Conservation (phyloP, 2,888 invertebrate genomes). For the Leistus spinibarbis region DNA sequence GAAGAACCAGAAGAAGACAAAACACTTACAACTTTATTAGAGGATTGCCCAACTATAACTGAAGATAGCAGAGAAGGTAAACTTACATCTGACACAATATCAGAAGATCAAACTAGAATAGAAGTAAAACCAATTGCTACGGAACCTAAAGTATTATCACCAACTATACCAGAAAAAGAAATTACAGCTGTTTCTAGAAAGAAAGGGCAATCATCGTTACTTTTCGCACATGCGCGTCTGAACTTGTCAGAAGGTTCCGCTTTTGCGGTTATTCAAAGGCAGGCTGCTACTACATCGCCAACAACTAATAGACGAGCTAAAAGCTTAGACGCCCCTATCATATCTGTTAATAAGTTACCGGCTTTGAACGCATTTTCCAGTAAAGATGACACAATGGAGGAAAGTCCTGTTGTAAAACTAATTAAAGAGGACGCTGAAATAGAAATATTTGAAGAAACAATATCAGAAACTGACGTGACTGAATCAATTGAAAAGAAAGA, state of each 20-base stretch:
- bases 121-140: constrained; percentile 45
- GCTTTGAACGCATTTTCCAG: constrained; percentile 86
- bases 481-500: constrained; percentile 57
- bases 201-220: constrained; percentile 75
- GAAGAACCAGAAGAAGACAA: constrained; percentile 49
- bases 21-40: constrained; percentile 54
- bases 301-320: constrained; percentile 78
- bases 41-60: constrained; percentile 54
- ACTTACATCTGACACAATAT: constrained; percentile 30
- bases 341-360: constrained; percentile 78
- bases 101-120: constrained; percentile 34
- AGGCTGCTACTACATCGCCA: constrained; percentile 78
- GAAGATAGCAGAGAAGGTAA: constrained; percentile 43
- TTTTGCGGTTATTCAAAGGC: constrained; percentile 74
- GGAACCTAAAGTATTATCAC: constrained; percentile 43
- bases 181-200: constrained; percentile 71
- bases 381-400: constrained; percentile 85
- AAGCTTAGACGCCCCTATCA: constrained; percentile 83
- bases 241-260: constrained; percentile 86
- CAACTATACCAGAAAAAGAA: constrained; percentile 66
- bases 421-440: constrained; percentile 28
- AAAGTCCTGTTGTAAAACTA: constrained; percentile 50
- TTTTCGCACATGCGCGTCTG: constrained; percentile 79
- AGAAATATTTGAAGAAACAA: constrained; percentile 41
- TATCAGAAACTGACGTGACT: constrained; percentile 46